Conservation (phyloP, 2,888 invertebrate species). For the Isoperla grammatica region DNA sequence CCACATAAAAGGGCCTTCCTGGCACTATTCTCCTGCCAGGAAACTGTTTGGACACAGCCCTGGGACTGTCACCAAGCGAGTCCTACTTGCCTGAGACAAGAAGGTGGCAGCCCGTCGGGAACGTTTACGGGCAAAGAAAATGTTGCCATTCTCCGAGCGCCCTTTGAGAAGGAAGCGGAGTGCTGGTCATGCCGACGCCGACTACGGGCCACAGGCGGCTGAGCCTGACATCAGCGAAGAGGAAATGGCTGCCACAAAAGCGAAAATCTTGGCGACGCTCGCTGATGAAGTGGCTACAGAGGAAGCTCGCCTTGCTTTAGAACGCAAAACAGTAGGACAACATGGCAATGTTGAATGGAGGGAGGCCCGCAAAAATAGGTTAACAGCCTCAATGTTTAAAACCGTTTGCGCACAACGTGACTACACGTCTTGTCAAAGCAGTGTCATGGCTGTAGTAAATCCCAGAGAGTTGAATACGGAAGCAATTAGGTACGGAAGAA, state of each 20-base stretch:
- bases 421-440: too few relatives aligned
- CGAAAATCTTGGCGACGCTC: neutral
- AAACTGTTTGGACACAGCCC: conserved; percentile 4
- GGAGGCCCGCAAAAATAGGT: too few relatives aligned
- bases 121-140: neutral
- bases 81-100: neutral
- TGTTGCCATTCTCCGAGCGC: neutral
- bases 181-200: conserved; percentile 1
- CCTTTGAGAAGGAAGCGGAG: too few relatives aligned
- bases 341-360: too few relatives aligned
- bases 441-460: too few relatives aligned
- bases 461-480: too few relatives aligned
- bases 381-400: too few relatives aligned
- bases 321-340: too few relatives aligned
- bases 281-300: too few relatives aligned
- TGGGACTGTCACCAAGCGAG: neutral
- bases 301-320: too few relatives aligned
- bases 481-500: too few relatives aligned
- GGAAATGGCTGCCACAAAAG: neutral
- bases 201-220: neutral
- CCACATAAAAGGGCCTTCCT: conserved; percentile 5
- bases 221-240: conserved; percentile 5
- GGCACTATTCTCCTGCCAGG: neutral
- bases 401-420: too few relatives aligned
- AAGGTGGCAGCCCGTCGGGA: neutral